Evolutionary conservation across 2,113 vertebrate species (phyloP).

Genomic region (Hucho hucho): DNA sequence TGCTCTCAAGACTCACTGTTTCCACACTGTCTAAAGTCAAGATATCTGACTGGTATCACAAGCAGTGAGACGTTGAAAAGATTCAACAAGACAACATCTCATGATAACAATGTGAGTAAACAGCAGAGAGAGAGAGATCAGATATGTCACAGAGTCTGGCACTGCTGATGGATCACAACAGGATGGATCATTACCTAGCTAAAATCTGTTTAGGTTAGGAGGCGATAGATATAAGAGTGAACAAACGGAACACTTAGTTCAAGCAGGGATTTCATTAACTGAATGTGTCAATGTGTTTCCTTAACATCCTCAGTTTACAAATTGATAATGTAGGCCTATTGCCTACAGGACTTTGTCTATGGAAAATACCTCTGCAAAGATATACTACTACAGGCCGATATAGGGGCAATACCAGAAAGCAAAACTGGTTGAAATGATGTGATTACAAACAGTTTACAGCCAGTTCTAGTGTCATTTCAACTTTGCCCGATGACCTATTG

Average conservation of each 20-base stretch:
- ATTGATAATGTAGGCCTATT: not conserved
- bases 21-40: not conserved
- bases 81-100: not conserved
- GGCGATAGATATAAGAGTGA: not conserved
- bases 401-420: too few relatives aligned
- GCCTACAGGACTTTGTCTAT: too few relatives aligned
- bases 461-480: too few relatives aligned
- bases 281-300: not conserved
- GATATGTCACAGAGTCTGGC: not conserved
- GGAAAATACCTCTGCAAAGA: too few relatives aligned
- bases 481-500: too few relatives aligned
- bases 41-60: not conserved
- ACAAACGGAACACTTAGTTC: not conserved
- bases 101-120: not conserved
- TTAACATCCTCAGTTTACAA: not conserved
- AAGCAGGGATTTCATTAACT: not conserved
- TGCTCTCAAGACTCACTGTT: not conserved
- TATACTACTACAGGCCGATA: too few relatives aligned
- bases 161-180: not conserved
- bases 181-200: not conserved
- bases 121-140: not conserved
- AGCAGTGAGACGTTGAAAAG: not conserved
- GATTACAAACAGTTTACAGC: too few relatives aligned
- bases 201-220: not conserved
- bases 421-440: too few relatives aligned